Conservation (phyloP, 2,113 vertebrate genomes). For the Neolamprologus sp. region DNA sequence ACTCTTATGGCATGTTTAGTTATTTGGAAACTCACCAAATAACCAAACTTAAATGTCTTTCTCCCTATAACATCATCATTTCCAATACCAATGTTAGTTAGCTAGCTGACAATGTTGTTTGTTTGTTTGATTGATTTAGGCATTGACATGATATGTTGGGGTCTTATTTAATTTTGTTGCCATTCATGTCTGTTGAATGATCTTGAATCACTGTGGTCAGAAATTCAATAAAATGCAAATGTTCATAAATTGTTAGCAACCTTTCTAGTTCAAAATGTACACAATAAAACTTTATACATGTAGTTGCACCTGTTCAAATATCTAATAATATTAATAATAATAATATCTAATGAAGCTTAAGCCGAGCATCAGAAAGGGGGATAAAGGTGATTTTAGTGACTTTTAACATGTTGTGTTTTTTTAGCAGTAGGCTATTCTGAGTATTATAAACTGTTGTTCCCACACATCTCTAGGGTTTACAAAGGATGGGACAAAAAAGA, state of each 20-base stretch:
- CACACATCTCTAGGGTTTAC: not conserved
- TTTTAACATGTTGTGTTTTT: rapidly evolving
- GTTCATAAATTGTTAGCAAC: not conserved
- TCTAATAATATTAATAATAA: too few species aligned
- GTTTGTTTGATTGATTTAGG: not conserved
- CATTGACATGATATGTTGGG: not conserved
- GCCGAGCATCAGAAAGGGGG: not conserved
- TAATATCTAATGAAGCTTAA: too few species aligned
- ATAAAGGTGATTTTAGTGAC: not conserved
- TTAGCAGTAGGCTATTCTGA: not conserved
- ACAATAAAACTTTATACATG: not conserved
- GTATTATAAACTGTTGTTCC: not conserved
- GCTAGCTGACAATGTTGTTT: not conserved
- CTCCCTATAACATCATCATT: rapidly evolving
- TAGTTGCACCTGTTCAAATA: not conserved
- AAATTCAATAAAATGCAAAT: not conserved
- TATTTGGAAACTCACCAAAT: not conserved
- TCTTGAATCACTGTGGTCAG: not conserved
- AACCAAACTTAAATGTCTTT: not conserved
- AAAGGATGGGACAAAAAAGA: not conserved
- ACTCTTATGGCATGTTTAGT: not conserved
- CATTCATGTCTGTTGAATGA: not conserved
- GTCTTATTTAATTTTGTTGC: rapidly evolving
- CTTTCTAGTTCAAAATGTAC: rapidly evolving
- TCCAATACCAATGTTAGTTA: not conserved